Conservation (phyloP, 1,140 invertebrate genomes). For the Tetramorium simillimum region DNA sequence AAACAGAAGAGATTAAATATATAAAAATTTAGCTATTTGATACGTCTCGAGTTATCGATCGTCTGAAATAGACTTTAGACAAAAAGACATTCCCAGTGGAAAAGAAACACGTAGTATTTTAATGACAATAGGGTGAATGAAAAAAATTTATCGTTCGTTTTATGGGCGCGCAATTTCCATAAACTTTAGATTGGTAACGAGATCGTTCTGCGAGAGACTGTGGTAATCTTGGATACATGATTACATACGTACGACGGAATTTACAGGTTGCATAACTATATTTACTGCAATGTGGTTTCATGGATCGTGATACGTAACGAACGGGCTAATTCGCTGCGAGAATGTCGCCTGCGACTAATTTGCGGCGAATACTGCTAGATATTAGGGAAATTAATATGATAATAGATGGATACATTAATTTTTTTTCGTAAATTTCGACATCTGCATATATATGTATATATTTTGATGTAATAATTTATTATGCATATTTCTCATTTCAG, state of each 20-base stretch:
- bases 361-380: neutral
- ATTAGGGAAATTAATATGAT: neutral
- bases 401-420: neutral
- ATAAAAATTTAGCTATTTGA: constrained; percentile 13
- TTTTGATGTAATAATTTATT: neutral
- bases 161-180: constrained; percentile 2
- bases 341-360: constrained; percentile 12
- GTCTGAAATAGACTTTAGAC: neutral
- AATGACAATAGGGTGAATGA: constrained; percentile 47
- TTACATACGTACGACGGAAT: neutral
- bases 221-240: neutral
- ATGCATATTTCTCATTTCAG: neutral
- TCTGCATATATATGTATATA: neutral
- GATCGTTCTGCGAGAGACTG: constrained; percentile 5
- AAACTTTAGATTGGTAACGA: neutral
- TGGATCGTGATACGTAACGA: neutral
- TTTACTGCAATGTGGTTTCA: constrained; percentile 27
- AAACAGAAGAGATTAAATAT: constrained; percentile 11
- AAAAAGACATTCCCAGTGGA: neutral
- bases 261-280: neutral
- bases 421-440: neutral
- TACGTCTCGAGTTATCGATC: neutral
- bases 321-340: constrained; percentile 2
- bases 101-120: constrained; percentile 50
- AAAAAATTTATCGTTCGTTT: constrained; percentile 16